phyloP scores from a whole-genome alignment of 2,797 vertebrate species.

The Staurois parvus region DNA sequence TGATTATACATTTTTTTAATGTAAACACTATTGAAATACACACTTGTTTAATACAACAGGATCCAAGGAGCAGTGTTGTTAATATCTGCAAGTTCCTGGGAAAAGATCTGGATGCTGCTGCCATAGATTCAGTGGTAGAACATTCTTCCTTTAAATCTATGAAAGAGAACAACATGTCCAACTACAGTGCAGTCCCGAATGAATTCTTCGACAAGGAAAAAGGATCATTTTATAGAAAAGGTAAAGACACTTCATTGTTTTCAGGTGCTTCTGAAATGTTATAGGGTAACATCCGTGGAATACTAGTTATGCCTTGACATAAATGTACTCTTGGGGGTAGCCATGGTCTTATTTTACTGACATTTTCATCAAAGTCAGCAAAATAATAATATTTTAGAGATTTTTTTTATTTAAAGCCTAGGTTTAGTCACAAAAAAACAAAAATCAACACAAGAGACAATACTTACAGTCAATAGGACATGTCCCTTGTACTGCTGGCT shows the following conservation, averaged over 20 bases:
- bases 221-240: constrained; percentile 84
- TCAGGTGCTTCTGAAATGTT: not conserved
- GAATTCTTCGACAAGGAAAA: constrained; percentile 76
- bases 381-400: too few species aligned
- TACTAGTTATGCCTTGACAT: too few species aligned
- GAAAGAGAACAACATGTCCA: constrained; percentile 71
- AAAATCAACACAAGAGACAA: too few species aligned
- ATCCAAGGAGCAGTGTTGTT: constrained; percentile 44
- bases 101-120: constrained; percentile 68
- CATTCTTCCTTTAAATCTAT: constrained; percentile 73
- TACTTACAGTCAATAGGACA: too few species aligned
- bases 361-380: too few species aligned
- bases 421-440: too few species aligned
- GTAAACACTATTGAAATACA: not conserved
- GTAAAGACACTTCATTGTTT: constrained; percentile 66
- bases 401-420: too few species aligned
- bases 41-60: constrained; percentile 21
- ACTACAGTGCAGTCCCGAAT: constrained; percentile 77
- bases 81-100: constrained; percentile 70
- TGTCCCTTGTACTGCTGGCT: too few species aligned
- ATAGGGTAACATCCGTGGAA: too few species aligned
- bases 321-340: too few species aligned
- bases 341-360: too few species aligned
- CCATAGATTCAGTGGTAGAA: constrained; percentile 68
- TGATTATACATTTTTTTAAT: too few species aligned